Base-by-base conservation (phyloP, 2,888 invertebrate species). In the Epirrhoe alternata region DNA sequence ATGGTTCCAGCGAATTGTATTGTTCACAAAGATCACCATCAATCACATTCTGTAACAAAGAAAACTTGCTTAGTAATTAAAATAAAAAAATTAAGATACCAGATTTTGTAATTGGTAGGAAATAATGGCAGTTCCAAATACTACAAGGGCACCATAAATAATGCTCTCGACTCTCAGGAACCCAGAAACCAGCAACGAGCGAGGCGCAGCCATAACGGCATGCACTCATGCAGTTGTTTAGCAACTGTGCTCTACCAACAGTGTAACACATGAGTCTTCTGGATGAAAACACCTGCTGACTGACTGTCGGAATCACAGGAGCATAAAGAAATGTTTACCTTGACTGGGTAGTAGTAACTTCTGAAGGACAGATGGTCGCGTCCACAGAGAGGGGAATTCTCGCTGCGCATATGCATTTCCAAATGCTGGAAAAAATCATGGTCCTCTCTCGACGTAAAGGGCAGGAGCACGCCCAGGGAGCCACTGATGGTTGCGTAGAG, bases 21-120 rank as follows among this genome's bases (percentile, higher is more conserved):
- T 99, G 99, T 88, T 99, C 99, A 88, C 99, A 99, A 55, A 99
- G 94, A 89, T 99, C 99, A 3, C 99, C 99, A 86, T 99, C 99
- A 75, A 99, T 97, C 0, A 99, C 98, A 93, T 98, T 99, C 96
- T 98, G 94, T 7, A 94, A 94, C 84, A 86, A 72, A 74, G 71
- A 66, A 74, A 64, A 35, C 16, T 1, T 5, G 12, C 10, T 12
- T 14, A 12, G 12, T 42, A 12, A 38, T 42, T 42, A 12, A 42
- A 42, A 42, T 12, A 3, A 38, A 1, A 10, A 10, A 10, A 38
- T 10, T 10, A 10, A 10, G 16, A 50, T 49, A 47, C n/a, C 52
- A 31, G 53, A 42, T 5, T 31, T 17, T 42, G 10, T 7, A 47
- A 38, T 45, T 33, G 16, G 6, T 56, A 14, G 42, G 35, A 17